Evolutionary conservation across 2,888 invertebrate genomes (phyloP), one percentile per base, ranked within the genome.

Genomic region (Morpho helenor): DNA sequence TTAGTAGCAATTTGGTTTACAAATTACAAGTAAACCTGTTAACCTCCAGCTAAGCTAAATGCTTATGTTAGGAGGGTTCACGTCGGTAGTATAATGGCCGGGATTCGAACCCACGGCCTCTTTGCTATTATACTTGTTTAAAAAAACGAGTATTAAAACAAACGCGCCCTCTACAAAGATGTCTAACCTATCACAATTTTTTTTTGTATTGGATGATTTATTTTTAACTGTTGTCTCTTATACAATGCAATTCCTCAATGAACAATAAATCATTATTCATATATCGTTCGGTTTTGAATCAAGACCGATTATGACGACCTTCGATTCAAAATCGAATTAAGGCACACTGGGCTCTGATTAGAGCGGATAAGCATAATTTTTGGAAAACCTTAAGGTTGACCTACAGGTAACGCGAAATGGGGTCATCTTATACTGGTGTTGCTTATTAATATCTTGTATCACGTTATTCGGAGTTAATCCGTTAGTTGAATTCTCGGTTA

Each of bases 211-310:
- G 2, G 23, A 4, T 31, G 3, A 5, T 4, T 45, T 4, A 16
- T n/a, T n/a, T 41, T 22, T 7, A 39, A 23, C 7, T 2, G 42
- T 8, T n/a, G 8, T 7, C 54, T 47, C 54, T 47, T 42, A 31
- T 22, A 48, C 54, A 48, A 54, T 42, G 40, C 10, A 47, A n/a
- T 48, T 48, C 22, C 9, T 54, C 41, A 48, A 54, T 54, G 54
- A 54, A 48, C 41, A 31, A 46, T 41, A 43, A 54, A 45, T 46
- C 40, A 48, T 48, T 40, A 54, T 54, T 54, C 54, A 54, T 42
- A 54, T 16, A 9, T 23, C 54, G 54, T 47, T 16, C 10, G 48
- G 47, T 47, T 54, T 48, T 16, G 41, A 47, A 54, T 48, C 23
- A 41, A 22, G 39, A 48, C 8, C 41, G 47, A 48, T 47, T 54